A percentile compares a stretch with the other conserved stretches of the same genome.
These are phyloP conservation scores for Synanthedon myopaeformis DNA, from an alignment of 2,888 invertebrate genomes.

Conservation along the genomic window DNA sequence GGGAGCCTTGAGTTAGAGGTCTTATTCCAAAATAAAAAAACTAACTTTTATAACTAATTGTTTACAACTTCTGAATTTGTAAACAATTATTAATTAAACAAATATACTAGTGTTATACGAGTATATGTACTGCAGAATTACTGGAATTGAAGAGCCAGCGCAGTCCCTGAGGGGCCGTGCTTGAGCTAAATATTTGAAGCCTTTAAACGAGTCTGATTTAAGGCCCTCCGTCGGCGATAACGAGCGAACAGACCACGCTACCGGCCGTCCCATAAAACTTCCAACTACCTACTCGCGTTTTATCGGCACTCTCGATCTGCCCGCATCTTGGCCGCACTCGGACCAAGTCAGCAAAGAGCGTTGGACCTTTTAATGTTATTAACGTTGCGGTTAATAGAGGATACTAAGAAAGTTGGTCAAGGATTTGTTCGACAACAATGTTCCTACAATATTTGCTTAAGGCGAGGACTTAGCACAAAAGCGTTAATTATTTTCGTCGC, in stretches of 20 bases:
- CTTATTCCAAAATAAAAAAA: too few species aligned
- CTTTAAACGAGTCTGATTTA: slow-evolving; percentile 56
- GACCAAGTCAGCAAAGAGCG: slow-evolving; percentile 40
- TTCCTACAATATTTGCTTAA: background rate
- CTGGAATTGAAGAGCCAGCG: too few species aligned
- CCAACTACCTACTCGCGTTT: slow-evolving; percentile 51
- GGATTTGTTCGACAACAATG: slow-evolving; percentile 13
- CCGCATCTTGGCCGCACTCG: slow-evolving; percentile 48
- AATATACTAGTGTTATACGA: too few species aligned
- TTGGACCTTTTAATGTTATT: slow-evolving; percentile 46
- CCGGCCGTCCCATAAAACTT: slow-evolving; percentile 54
- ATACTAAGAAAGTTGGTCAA: slow-evolving; percentile 30
- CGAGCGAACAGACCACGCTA: slow-evolving; percentile 49
- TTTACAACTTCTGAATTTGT: too few species aligned
- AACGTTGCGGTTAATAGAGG: slow-evolving; percentile 30
- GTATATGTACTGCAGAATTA: too few species aligned
- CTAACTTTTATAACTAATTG: too few species aligned
- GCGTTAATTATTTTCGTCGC: too few species aligned
- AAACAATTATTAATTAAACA: too few species aligned
- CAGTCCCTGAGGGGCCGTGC: slow-evolving; percentile 12
- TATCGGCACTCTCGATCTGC: slow-evolving; percentile 46
- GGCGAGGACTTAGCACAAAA: background rate
- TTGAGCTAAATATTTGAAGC: slow-evolving; percentile 18
- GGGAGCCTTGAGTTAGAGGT: too few species aligned
- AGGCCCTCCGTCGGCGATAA: slow-evolving; percentile 54